Evolutionary conservation across 2,888 invertebrate genomes (phyloP).

Genomic region (Petrophora chlorosata): DNA sequence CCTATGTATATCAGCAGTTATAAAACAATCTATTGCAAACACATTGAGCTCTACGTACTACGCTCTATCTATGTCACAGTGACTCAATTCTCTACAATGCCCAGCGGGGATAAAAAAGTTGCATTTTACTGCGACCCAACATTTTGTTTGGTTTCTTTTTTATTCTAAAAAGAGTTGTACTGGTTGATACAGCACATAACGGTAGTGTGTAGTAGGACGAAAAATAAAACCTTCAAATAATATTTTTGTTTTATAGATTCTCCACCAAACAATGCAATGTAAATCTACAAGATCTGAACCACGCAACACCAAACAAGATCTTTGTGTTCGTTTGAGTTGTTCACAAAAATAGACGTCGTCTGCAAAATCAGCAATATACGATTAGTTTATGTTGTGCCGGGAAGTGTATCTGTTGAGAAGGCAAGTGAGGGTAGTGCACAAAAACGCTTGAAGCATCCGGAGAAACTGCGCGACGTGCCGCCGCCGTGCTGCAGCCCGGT

Average conservation of each 20-base stretch:
- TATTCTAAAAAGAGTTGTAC: not conserved
- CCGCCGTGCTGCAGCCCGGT: constrained; percentile 48
- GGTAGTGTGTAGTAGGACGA: no score
- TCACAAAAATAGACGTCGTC: constrained; percentile 8
- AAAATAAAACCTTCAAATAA: no score
- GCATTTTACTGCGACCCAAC: not conserved
- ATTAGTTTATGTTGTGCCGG: constrained; percentile 50
- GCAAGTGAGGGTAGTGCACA: constrained; percentile 50
- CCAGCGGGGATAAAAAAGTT: not conserved
- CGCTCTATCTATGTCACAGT: not conserved
- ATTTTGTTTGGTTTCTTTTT: not conserved
- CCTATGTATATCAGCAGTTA: not conserved
- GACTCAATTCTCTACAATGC: not conserved
- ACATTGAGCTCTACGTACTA: not conserved
- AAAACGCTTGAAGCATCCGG: constrained; percentile 67
- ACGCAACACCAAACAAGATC: not conserved
- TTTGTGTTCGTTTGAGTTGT: constrained; percentile 7
- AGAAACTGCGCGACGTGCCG: constrained; percentile 44
- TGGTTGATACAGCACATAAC: no score
- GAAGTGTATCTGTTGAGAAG: constrained; percentile 55
- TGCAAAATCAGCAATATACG: constrained; percentile 33
- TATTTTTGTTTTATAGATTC: no score
- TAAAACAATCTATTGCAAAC: not conserved
- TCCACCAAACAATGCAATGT: no score
- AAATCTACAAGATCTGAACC: not conserved